Evolutionary conservation across 2,888 invertebrate genomes (phyloP).

Genomic region (Drosophila meridiana): DNA sequence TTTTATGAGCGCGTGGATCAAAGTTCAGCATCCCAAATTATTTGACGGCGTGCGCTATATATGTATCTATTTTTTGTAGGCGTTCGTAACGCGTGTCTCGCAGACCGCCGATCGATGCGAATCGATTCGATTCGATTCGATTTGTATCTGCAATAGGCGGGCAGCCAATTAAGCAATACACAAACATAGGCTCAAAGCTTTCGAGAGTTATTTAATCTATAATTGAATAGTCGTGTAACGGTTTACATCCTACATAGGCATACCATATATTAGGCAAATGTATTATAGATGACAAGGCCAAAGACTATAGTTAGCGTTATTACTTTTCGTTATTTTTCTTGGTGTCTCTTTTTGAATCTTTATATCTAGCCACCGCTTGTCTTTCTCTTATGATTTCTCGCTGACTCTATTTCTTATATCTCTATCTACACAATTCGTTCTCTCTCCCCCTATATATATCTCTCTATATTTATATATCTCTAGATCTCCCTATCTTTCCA

Average conservation of each 20-base stretch:
- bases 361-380: neutral
- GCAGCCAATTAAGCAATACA: slow-evolving; percentile 42
- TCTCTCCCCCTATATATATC: too few species aligned
- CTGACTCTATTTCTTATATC: neutral
- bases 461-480: neutral
- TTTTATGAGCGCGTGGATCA: slow-evolving; percentile 76
- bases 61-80: slow-evolving; percentile 31
- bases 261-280: neutral
- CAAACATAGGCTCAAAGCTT: slow-evolving; percentile 26
- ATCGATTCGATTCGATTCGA: slow-evolving; percentile 16
- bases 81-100: slow-evolving; percentile 42
- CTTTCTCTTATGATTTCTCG: neutral
- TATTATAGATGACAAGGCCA: neutral
- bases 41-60: slow-evolving; percentile 46
- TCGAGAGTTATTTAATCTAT: slow-evolving; percentile 16
- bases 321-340: neutral
- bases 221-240: slow-evolving; percentile 5
- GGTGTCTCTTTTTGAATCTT: neutral
- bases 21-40: slow-evolving; percentile 71
- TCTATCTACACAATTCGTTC: neutral
- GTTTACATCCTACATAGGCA: neutral
- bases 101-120: slow-evolving; percentile 35
- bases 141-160: slow-evolving; percentile 44
- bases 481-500: neutral
- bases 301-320: neutral